Percentiles rank a stretch among this genome's conserved stretches.
These are phyloP conservation scores for Thelaira solivaga DNA, from an alignment of 2,888 invertebrate genomes.

Conservation along the genomic window DNA sequence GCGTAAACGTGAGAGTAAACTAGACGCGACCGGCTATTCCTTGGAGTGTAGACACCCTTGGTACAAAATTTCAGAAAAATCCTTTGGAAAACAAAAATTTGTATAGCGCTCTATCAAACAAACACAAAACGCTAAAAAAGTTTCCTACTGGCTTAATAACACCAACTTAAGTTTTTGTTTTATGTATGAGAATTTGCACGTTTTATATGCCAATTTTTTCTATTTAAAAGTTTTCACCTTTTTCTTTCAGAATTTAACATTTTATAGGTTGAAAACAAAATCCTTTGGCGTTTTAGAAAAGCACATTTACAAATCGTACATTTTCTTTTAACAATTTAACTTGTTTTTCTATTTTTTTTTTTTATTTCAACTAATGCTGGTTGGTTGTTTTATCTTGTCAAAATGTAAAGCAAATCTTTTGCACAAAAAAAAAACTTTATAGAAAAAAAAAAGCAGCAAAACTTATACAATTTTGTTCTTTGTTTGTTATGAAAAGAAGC, in stretches of 20 bases:
- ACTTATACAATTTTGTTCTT: slow-evolving; percentile 49
- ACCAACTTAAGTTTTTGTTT: background rate
- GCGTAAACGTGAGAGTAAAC: no score
- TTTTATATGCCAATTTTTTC: background rate
- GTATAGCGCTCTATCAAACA: no score
- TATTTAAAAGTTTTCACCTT: slow-evolving; percentile 21
- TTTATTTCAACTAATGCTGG: slow-evolving; percentile 21
- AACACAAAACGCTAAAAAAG: no score
- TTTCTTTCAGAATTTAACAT: slow-evolving; percentile 1
- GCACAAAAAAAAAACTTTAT: slow-evolving; percentile 14
- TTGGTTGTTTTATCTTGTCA: slow-evolving; percentile 56
- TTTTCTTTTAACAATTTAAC: slow-evolving; percentile 24
- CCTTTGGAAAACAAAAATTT: no score
- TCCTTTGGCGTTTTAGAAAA: slow-evolving; percentile 16
- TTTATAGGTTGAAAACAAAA: slow-evolving; percentile 22
- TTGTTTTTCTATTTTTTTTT: no score
- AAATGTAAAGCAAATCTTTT: slow-evolving; percentile 55
- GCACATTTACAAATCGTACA: slow-evolving; percentile 13
- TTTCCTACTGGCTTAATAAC: background rate
- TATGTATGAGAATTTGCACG: background rate
- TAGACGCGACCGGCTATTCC: no score
- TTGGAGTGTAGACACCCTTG: no score
- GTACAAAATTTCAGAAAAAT: no score
- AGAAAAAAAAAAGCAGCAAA: background rate
- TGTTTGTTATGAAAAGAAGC: slow-evolving; percentile 18